These are phyloP conservation scores for Seira sanloemensis DNA, from an alignment of 2,888 invertebrate species.

Conservation along the genomic window DNA sequence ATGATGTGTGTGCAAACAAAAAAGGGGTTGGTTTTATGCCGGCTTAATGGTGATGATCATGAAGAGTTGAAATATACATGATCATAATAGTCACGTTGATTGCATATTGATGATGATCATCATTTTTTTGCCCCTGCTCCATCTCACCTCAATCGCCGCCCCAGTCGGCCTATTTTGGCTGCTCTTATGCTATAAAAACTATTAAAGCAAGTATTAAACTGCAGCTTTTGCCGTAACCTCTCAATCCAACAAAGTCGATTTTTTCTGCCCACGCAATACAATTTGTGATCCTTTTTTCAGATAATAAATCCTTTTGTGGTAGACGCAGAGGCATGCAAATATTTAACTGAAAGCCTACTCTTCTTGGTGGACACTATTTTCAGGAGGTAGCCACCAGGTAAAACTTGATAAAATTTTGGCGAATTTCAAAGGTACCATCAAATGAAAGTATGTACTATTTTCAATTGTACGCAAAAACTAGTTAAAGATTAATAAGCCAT, in stretches of 20 bases:
- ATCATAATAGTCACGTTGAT: slow-evolving; percentile 59
- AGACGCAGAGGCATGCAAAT: no score
- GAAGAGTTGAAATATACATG: slow-evolving; percentile 54
- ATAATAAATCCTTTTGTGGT: no score
- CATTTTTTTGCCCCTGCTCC: slow-evolving; percentile 39
- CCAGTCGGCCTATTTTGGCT: background rate
- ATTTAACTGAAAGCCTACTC: no score
- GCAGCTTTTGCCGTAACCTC: background rate
- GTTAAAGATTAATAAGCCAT: no score
- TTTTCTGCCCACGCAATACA: slow-evolving; percentile 1
- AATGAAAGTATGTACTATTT: no score
- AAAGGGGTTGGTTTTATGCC: slow-evolving; percentile 49
- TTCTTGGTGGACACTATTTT: no score
- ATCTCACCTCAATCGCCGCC: background rate
- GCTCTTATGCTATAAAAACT: background rate
- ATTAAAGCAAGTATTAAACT: background rate
- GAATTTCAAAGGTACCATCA: no score
- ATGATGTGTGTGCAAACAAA: slow-evolving; percentile 30
- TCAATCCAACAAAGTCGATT: background rate
- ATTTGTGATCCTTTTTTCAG: no score
- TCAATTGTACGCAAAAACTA: no score
- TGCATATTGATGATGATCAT: slow-evolving; percentile 52
- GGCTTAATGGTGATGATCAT: slow-evolving; percentile 56
- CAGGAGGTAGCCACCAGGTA: no score
- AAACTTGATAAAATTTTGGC: no score